Evolutionary conservation across 2,113 vertebrate species (phyloP), one percentile per base, ranked within the genome.

Genomic region (Psilopogon haemacephalus): DNA sequence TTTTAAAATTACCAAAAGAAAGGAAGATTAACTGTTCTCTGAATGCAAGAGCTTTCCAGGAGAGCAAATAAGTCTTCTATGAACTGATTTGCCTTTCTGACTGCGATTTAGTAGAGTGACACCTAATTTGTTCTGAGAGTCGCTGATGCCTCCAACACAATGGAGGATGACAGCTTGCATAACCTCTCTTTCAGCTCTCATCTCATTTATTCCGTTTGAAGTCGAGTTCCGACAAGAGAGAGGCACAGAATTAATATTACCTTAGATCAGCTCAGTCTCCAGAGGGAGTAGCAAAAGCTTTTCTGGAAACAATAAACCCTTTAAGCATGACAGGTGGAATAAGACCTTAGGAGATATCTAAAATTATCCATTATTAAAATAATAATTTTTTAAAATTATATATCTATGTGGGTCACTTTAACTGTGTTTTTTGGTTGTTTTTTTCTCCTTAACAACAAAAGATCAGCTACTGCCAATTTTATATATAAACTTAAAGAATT

Each of bases 261-360:
- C 97, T 97, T 95, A 96, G 96, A 97, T 98, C 95, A 95, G 97
- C 94, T 97, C 94, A 81, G 94, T 97, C 97, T 98, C 97, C 96
- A 96, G 97, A 97, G 97, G 90, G 94, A 98, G 84, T 68, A 97
- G 95, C 95, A 97, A 96, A 97, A 97, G 95, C 97, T 98, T 97
- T 97, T 97, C 96, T 97, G 98, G 97, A 97, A 97, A 98, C 97
- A 98, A 98, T 98, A 98, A 98, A 95, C 97, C 97, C 97, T 98
- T 98, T 97, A 98, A 98, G 97, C 95, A 97, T 97, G 97, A 98
- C 97, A 98, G 93, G 93, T 95, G 96, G 94, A 97, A 97, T 90
- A 95, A 96, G 96, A 97, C 96, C 97, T 96, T 96, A 97, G 97
- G 97, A 97, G 95, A 95, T 96, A 96, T 96, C 93, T 94, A 94